These are phyloP conservation scores for Labeo calbasu DNA, from an alignment of 2,797 vertebrate genomes.

Conservation along the genomic window DNA sequence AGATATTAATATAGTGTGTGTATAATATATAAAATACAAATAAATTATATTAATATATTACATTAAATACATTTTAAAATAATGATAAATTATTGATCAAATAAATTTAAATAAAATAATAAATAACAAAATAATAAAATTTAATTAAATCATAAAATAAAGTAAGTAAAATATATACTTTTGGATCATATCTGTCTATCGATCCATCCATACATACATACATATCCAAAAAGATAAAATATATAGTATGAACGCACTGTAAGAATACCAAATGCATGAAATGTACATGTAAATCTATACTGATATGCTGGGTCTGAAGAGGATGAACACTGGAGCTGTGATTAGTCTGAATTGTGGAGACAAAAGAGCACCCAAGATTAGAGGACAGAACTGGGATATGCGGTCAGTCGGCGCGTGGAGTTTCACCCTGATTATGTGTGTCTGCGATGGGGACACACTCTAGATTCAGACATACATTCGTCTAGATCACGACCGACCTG, in stretches of 20 bases:
- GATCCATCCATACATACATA: neutral
- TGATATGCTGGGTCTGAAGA: conserved; percentile 20
- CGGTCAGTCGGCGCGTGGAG: neutral
- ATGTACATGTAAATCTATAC: neutral
- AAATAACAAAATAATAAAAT: too few relatives aligned
- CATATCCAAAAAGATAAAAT: neutral
- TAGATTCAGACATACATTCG: neutral
- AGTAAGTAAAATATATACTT: neutral
- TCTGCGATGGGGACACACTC: neutral
- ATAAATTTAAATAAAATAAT: too few relatives aligned
- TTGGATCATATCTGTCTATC: neutral
- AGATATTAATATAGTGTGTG: too few relatives aligned
- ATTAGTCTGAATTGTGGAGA: conserved; percentile 62
- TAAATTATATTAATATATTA: too few relatives aligned
- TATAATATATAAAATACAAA: too few relatives aligned
- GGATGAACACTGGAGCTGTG: conserved; percentile 52
- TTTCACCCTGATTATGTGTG: conserved; percentile 42
- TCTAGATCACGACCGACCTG: conserved; percentile 20
- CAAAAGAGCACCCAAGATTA: conserved; percentile 55
- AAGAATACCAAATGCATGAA: neutral
- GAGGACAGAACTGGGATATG: conserved; percentile 53
- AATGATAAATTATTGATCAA: too few relatives aligned
- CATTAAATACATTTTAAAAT: too few relatives aligned
- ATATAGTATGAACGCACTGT: neutral
- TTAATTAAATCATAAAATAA: too few relatives aligned